These are phyloP conservation scores for Thermophis baileyi DNA, from an alignment of 2,113 vertebrate species.

Conservation along the genomic window DNA sequence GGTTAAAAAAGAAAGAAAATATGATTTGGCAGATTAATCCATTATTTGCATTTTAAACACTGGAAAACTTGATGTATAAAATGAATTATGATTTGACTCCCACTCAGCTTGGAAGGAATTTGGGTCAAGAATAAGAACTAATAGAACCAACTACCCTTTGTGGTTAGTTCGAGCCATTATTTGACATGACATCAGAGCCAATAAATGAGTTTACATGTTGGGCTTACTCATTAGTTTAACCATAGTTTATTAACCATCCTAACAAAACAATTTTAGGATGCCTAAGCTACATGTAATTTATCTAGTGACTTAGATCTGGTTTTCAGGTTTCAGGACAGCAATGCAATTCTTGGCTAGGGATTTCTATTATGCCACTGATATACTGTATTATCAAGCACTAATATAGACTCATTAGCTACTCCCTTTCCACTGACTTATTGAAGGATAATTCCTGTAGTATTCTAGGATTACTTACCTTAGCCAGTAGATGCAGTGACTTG, in stretches of 20 bases:
- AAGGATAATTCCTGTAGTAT: background rate
- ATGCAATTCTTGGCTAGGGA: no score
- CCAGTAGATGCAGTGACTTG: background rate
- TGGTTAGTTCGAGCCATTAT: background rate
- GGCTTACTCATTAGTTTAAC: background rate
- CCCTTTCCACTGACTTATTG: background rate
- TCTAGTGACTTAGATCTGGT: no score
- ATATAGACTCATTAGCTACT: background rate
- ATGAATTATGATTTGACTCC: background rate
- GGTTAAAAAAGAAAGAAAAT: background rate
- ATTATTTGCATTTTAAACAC: background rate
- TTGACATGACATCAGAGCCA: background rate
- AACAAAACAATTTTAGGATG: background rate
- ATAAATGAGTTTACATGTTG: background rate
- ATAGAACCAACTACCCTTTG: background rate
- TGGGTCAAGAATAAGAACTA: background rate
- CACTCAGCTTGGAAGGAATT: background rate
- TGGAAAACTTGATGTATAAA: background rate
- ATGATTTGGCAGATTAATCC: background rate
- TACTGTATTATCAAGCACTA: background rate
- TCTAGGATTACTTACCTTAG: background rate
- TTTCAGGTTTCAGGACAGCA: background rate
- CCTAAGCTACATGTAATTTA: background rate
- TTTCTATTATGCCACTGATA: background rate
- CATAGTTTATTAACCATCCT: background rate